Evolutionary conservation across 2,888 invertebrate genomes (phyloP).

Genomic region (Amaurobius ferox): DNA sequence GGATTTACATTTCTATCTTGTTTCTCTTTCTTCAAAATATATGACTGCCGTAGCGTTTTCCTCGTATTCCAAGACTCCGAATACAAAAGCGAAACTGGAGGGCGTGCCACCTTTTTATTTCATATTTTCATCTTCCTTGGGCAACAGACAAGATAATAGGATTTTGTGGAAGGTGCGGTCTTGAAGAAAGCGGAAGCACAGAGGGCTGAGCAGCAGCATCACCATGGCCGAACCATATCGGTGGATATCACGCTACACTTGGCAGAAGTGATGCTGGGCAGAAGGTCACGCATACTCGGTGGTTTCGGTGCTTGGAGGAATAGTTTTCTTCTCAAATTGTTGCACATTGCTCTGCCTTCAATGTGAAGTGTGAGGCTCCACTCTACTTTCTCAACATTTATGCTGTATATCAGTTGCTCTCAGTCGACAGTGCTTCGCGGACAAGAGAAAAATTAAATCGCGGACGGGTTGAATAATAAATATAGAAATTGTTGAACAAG

Average conservation of each 20-base stretch:
- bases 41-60: too few relatives aligned
- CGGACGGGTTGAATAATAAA: too few relatives aligned
- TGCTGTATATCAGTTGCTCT: too few relatives aligned
- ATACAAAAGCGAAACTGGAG: conserved; percentile 19
- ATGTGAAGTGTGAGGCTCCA: too few relatives aligned
- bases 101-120: neutral
- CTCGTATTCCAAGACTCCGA: neutral
- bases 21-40: too few relatives aligned
- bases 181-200: conserved; percentile 14
- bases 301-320: neutral
- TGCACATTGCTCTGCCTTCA: too few relatives aligned
- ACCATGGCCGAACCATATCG: conserved; percentile 34
- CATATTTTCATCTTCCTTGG: conserved; percentile 12
- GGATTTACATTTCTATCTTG: too few relatives aligned
- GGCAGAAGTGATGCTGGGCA: neutral
- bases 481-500: too few relatives aligned
- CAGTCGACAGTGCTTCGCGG: too few relatives aligned
- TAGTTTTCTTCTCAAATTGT: too few relatives aligned
- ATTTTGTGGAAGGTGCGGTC: conserved; percentile 29
- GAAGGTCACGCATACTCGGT: neutral
- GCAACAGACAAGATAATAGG: conserved; percentile 55
- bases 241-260: conserved; percentile 18
- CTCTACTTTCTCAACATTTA: too few relatives aligned
- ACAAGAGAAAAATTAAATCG: too few relatives aligned
- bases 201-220: conserved; percentile 1